Conservation (phyloP, 2,113 vertebrate genomes). For the Poeciliopsis prolifica region DNA sequence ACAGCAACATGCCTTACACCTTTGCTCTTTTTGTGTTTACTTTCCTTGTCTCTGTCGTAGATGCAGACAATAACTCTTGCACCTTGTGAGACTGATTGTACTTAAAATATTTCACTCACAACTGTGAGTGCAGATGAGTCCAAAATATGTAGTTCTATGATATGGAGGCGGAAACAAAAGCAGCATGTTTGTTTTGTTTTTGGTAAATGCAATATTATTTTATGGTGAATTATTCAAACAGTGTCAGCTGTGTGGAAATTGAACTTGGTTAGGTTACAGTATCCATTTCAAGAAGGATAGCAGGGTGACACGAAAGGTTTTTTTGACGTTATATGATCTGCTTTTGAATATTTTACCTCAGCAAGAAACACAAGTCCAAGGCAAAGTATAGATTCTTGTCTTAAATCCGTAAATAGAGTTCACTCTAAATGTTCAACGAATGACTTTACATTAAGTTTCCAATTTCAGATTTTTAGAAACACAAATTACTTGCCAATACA, state of each 20-base stretch:
- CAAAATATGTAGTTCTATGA: background rate
- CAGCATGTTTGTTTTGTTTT: background rate
- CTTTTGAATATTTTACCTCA: conserved; percentile 1
- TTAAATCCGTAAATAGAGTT: too few species aligned
- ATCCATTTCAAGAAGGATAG: conserved; percentile 1
- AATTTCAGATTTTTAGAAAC: too few species aligned
- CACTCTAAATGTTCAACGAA: too few species aligned
- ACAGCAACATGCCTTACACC: conserved; percentile 33
- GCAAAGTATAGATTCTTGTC: too few species aligned
- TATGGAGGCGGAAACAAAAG: background rate
- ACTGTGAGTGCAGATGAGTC: conserved; percentile 11
- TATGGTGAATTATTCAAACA: too few species aligned
- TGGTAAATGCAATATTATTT: too few species aligned
- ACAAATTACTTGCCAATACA: too few species aligned
- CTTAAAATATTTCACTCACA: conserved; percentile 28
- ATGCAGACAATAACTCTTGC: conserved; percentile 1
- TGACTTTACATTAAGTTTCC: too few species aligned
- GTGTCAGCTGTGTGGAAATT: background rate
- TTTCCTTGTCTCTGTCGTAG: conserved; percentile 1
- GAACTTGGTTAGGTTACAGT: background rate
- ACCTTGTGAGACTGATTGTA: background rate
- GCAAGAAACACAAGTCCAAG: too few species aligned
- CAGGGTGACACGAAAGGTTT: background rate
- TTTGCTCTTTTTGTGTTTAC: conserved; percentile 14
- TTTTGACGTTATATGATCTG: conserved; percentile 19